A percentile compares a stretch with the other conserved stretches of the same genome.
Conservation (phyloP, 2,113 vertebrate genomes). For the Cyrtonyx montezumae region DNA sequence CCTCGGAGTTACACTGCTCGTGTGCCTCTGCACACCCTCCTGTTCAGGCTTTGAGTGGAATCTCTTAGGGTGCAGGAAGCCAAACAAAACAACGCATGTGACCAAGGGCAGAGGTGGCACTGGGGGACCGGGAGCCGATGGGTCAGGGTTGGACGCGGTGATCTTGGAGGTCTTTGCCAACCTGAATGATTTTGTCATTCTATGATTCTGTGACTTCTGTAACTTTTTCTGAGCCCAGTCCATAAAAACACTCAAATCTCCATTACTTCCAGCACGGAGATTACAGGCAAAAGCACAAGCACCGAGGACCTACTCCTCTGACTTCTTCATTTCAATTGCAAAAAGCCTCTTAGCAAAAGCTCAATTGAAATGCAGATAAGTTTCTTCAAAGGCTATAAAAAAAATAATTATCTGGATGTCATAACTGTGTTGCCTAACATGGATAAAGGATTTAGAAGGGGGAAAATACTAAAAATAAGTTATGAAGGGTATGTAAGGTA, state of each 20-base stretch:
- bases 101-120: too few relatives aligned
- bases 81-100: not conserved
- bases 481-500: constrained; percentile 58
- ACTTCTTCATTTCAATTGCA: constrained; percentile 43
- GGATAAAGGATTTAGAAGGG: constrained; percentile 46
- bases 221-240: not conserved
- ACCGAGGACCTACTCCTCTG: not conserved
- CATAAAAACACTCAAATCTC: not conserved
- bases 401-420: constrained; percentile 16
- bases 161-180: too few relatives aligned
- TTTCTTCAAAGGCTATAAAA: constrained; percentile 49
- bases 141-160: too few relatives aligned
- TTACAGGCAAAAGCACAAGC: not conserved
- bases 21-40: not conserved
- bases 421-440: constrained; percentile 39
- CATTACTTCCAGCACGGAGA: not conserved
- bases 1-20: not conserved
- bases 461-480: constrained; percentile 54
- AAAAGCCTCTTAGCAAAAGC: constrained; percentile 25
- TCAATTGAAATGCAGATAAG: constrained; percentile 43
- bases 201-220: not conserved
- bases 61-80: not conserved
- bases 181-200: too few relatives aligned
- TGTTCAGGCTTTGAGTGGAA: constrained; percentile 14
- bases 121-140: too few relatives aligned